phyloP scores from a whole-genome alignment of 1,140 invertebrate genomes.

The Trachymyrmex cornetzi region DNA sequence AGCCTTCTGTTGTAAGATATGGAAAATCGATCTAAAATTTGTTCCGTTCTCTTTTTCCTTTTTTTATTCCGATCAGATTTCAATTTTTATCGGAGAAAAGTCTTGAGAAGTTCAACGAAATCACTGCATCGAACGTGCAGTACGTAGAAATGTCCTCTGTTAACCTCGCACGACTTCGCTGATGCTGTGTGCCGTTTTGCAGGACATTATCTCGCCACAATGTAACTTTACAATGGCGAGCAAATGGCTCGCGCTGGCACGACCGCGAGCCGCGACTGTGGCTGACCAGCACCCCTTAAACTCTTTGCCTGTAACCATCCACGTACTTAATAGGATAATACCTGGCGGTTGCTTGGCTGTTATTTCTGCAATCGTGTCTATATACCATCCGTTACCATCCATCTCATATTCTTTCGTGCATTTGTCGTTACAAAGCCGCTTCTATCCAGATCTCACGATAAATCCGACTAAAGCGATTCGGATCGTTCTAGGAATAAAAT shows the following conservation, averaged over 20 bases:
- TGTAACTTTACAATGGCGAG: constrained; percentile 45
- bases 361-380: not conserved
- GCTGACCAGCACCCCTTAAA: constrained; percentile 32
- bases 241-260: constrained; percentile 26
- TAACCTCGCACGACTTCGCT: constrained; percentile 12
- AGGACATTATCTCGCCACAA: constrained; percentile 51
- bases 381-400: constrained; percentile 4
- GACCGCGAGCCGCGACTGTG: constrained; percentile 41
- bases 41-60: not conserved
- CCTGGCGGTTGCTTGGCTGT: constrained; percentile 10
- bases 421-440: not conserved
- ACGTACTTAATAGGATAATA: constrained; percentile 51
- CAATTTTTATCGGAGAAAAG: not conserved
- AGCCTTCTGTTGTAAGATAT: not conserved
- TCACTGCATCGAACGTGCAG: constrained; percentile 15
- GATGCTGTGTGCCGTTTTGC: constrained; percentile 22
- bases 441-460: not conserved
- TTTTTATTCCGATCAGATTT: not conserved
- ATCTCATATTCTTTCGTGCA: not conserved
- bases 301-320: constrained; percentile 21
- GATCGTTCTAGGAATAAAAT: not conserved
- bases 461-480: not conserved
- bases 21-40: not conserved
- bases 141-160: constrained; percentile 16
- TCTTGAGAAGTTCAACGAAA: constrained; percentile 8